phyloP scores from a whole-genome alignment of 2,888 invertebrate species.

The Drosophila differens region DNA sequence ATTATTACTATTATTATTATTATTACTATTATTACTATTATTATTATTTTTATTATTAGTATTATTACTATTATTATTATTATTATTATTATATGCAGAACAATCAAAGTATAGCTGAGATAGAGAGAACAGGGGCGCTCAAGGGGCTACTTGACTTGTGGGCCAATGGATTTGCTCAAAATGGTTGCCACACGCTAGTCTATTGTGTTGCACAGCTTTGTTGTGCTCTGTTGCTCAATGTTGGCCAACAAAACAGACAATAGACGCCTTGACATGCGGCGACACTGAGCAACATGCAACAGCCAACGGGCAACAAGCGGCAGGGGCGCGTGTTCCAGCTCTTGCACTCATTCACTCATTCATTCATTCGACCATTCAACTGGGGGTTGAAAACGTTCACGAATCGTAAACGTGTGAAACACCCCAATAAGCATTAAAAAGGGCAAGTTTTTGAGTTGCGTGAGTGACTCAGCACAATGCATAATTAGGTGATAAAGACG shows the following conservation, averaged over 20 bases:
- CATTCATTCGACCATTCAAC: neutral
- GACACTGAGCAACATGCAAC: slow-evolving; percentile 19
- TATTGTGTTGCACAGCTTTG: slow-evolving; percentile 38
- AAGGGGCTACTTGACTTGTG: slow-evolving; percentile 61
- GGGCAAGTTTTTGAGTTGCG: slow-evolving; percentile 32
- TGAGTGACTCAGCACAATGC: slow-evolving; percentile 49
- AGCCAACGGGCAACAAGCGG: slow-evolving; percentile 16
- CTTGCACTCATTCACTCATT: slow-evolving; percentile 1
- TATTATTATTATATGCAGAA: neutral
- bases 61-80: neutral
- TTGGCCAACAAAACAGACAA: slow-evolving; percentile 38
- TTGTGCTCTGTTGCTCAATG: slow-evolving; percentile 13
- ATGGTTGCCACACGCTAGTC: slow-evolving; percentile 57
- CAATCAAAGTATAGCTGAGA: neutral
- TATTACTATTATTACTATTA: neutral
- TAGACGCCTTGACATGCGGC: slow-evolving; percentile 34
- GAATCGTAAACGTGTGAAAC: slow-evolving; percentile 39
- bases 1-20: slow-evolving; percentile 2
- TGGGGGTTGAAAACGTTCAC: slow-evolving; percentile 54
- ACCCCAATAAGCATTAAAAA: slow-evolving; percentile 34
- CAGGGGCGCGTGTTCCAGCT: slow-evolving; percentile 37
- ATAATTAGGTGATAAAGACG: slow-evolving; percentile 66
- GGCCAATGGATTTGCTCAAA: slow-evolving; percentile 70
- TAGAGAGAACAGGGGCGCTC: neutral
- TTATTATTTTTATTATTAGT: slow-evolving; percentile 15